Percentiles rank a stretch among this genome's conserved stretches.
These are phyloP conservation scores for Spisula subtruncata DNA, from an alignment of 2,888 invertebrate species.

Conservation along the genomic window DNA sequence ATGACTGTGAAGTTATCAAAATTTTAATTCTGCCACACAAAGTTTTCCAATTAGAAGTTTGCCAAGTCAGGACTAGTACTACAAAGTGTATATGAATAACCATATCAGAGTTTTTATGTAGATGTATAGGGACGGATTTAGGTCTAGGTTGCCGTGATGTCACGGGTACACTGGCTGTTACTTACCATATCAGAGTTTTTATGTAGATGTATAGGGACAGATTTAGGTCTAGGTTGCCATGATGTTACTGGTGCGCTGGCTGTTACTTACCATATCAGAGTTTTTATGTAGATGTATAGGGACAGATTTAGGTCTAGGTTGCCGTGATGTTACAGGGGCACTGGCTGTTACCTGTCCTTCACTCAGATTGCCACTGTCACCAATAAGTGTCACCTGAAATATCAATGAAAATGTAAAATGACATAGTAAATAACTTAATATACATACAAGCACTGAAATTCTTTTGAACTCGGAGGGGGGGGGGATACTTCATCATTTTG, in stretches of 20 bases:
- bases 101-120: conserved; percentile 76
- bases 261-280: conserved; percentile 71
- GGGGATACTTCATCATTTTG: no score
- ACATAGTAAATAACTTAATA: not conserved
- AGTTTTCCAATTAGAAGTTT: no score
- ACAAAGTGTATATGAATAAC: conserved; percentile 72
- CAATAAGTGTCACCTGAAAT: conserved; percentile 76
- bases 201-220: conserved; percentile 85
- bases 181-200: conserved; percentile 73
- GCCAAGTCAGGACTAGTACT: conserved; percentile 74
- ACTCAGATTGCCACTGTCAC: conserved; percentile 76
- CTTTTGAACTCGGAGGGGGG: not conserved
- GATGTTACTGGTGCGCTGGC: conserved; percentile 76
- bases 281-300: conserved; percentile 82
- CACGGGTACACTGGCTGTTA: conserved; percentile 75
- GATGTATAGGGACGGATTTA: conserved; percentile 86
- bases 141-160: conserved; percentile 77
- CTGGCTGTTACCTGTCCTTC: conserved; percentile 77
- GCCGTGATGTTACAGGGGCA: conserved; percentile 72
- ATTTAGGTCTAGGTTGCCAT: conserved; percentile 82
- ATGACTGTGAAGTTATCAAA: no score
- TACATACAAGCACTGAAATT: not conserved
- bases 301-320: conserved; percentile 85
- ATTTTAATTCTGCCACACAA: no score
- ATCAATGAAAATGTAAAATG: not conserved